phyloP scores from a whole-genome alignment of 2,888 invertebrate genomes.

The Branchipolynoe longqiensis region DNA sequence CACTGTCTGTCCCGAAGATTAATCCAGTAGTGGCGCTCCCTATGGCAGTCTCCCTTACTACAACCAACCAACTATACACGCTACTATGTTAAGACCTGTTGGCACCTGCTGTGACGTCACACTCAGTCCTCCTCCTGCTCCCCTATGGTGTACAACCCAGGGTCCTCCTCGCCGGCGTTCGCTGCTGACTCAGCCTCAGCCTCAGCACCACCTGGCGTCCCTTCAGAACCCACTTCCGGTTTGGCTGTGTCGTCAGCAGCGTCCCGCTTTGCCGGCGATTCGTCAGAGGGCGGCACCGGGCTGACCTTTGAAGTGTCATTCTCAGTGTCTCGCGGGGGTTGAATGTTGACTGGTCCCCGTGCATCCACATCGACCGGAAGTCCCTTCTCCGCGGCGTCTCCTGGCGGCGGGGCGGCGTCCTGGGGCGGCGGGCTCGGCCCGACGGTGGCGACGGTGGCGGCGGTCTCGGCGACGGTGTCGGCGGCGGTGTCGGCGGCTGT shows the following conservation, averaged over 20 bases:
- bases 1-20: too few relatives aligned
- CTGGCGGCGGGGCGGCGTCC: neutral
- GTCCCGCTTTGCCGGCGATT: slow-evolving; percentile 4
- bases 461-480: neutral
- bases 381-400: neutral
- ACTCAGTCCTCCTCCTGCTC: slow-evolving; percentile 37
- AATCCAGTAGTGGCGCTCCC: too few relatives aligned
- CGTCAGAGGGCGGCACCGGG: neutral
- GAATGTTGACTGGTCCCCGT: neutral
- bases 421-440: neutral
- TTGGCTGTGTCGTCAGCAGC: neutral
- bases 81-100: too few relatives aligned
- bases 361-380: neutral
- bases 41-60: too few relatives aligned
- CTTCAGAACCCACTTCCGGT: neutral
- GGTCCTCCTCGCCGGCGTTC: neutral
- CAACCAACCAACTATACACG: too few relatives aligned
- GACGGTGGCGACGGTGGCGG: neutral
- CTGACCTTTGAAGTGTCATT: slow-evolving; percentile 32
- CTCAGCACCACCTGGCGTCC: neutral
- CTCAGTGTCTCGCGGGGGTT: slow-evolving; percentile 4
- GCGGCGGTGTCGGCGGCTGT: neutral
- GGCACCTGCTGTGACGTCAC: too few relatives aligned
- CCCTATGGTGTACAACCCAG: slow-evolving; percentile 24
- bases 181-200: neutral